These are phyloP conservation scores for Psettodes erumei DNA, from an alignment of 2,113 vertebrate species.

Conservation along the genomic window DNA sequence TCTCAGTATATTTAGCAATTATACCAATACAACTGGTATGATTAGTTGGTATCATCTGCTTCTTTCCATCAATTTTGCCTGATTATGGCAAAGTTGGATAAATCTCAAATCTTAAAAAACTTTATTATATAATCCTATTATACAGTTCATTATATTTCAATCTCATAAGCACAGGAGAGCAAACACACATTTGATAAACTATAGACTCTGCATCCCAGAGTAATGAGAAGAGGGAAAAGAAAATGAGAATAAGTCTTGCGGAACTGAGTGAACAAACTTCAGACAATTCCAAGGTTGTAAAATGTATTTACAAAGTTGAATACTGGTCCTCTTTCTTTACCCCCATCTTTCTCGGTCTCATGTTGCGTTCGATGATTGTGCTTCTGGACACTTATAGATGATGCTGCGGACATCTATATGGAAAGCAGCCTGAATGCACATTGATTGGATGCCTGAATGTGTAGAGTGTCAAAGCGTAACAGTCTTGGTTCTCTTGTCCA, in stretches of 20 bases:
- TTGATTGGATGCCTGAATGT: conserved; percentile 22
- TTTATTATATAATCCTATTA: background rate
- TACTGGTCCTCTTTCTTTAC: background rate
- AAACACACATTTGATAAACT: background rate
- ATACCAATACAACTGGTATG: background rate
- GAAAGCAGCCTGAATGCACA: conserved; percentile 8
- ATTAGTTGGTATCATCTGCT: too few relatives aligned
- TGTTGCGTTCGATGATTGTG: background rate
- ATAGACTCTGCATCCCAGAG: background rate
- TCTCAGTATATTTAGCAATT: background rate
- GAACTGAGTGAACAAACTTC: background rate
- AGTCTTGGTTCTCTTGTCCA: background rate
- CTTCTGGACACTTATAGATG: background rate
- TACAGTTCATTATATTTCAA: background rate
- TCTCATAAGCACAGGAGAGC: background rate
- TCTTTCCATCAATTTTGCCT: background rate
- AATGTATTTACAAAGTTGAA: background rate
- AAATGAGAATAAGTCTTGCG: background rate
- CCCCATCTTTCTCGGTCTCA: background rate
- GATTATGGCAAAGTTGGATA: background rate
- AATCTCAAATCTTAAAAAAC: background rate
- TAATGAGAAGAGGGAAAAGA: background rate
- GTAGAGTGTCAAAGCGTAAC: background rate
- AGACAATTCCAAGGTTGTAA: background rate
- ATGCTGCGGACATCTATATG: background rate